Base-by-base conservation (phyloP, 2,113 vertebrate genomes). In the Symphodus melops region DNA sequence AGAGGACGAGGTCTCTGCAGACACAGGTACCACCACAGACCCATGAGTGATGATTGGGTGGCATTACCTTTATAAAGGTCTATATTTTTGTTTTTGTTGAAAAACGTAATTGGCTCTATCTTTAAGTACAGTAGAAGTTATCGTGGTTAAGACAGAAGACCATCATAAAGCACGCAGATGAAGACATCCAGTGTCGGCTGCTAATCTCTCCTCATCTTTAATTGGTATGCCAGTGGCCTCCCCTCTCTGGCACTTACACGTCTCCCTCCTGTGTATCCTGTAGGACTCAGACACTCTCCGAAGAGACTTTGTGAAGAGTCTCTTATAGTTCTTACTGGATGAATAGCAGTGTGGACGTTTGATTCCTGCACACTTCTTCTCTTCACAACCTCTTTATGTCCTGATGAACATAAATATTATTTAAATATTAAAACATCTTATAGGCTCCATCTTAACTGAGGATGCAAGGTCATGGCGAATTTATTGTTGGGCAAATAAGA, bases 131-230 rank as follows among this genome's bases (percentile, higher is more conserved):
- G 46, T 16, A 44, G 14, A 44, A 14, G 42, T 12, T 1, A 14
- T 44, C 5, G 46, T 41, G 54, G 14, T 37, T 9, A 8, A 21
- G 14, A 41, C 39, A 37, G 25, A 16, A 76, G 17, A 48, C 16
- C 46, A 48, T 48, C 9, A 42, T 20, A 51, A 21, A 70, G 23
- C 7, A 41, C 5, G 2, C 1, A 16, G 48, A 68, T 49, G 20
- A 60, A 64, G 55, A 73, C 23, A 48, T 68, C 48, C 19, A 28
- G 41, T 60, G 58, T 46, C 44, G 14, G 67, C 71, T 20, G 17
- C 77, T 79, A 65, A 57, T 64, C 33, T 61, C 68, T 48, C 33
- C 49, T 65, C 61, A 67, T 82, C 76, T 77, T 52, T 77, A 84
- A 83, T 62, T 73, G 70, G 58, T 72, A 71, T 72, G 58, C 65